These are phyloP conservation scores for Metopolophium dirhodum DNA, from an alignment of 1,140 invertebrate species.

Conservation along the genomic window DNA sequence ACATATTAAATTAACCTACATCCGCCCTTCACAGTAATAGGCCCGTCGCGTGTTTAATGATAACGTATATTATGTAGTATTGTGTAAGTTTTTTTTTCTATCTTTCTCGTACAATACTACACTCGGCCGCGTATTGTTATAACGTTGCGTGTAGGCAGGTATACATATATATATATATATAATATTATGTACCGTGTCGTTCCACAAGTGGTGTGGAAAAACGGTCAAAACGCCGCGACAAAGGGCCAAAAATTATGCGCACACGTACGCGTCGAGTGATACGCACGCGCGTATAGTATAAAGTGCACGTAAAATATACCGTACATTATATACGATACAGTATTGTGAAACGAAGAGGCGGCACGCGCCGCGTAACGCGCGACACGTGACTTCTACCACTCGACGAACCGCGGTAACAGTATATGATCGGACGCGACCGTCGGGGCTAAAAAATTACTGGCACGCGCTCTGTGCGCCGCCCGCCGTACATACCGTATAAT, in stretches of 20 bases:
- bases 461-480: neutral
- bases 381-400: constrained; percentile 12
- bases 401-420: neutral
- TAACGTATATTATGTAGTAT: too few relatives aligned
- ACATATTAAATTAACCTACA: constrained; percentile 7
- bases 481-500: neutral
- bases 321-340: too few relatives aligned
- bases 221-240: neutral
- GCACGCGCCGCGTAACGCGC: constrained; percentile 45
- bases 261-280: neutral
- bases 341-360: neutral
- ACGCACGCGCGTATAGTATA: neutral
- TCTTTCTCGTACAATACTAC: neutral
- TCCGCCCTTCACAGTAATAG: neutral
- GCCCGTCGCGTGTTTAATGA: neutral
- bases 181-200: neutral
- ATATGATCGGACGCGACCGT: neutral
- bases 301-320: too few relatives aligned
- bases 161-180: too few relatives aligned
- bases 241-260: neutral
- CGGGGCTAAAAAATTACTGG: neutral
- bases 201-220: neutral
- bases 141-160: too few relatives aligned
- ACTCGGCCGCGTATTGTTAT: neutral
- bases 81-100: neutral